Base-by-base conservation (phyloP, 2,888 invertebrate genomes). In the Fragum sueziense region DNA sequence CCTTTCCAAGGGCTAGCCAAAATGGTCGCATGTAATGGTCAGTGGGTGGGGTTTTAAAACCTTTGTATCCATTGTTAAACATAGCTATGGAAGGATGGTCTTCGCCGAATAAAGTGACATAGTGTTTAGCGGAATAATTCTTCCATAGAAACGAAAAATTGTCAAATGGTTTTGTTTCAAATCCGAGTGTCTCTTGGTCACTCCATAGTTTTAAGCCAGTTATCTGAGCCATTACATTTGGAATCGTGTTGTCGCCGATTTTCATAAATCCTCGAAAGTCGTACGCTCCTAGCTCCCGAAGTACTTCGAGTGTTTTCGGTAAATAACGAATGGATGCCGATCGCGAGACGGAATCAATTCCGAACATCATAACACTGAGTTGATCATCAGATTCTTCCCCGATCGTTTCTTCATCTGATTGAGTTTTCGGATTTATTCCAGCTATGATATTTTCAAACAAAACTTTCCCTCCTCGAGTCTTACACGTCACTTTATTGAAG, bases 11-110 rank as follows among this genome's bases (percentile, higher is more conserved):
- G 0, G 70, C 71, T 52, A 82, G 27, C 76, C 78, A 82, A 51
- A 76, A 82, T 4, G 78, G 75, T 22, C 82, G 47, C 73, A 79
- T 79, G 61, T 79, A 82, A 37, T 82, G 82, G 37, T 75, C 67
- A 1, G 79, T 79, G 0, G 82, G 79, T 14, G 61, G 73, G 17
- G 47, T 47, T 9, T 27, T 47, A 57, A 78, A 79, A 3, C 82
- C 82, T 22, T 65, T 61, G 27, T 57, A 59, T 20, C 71, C 59
- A 17, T 78, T 71, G 41, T 75, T 72, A 34, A 79, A 79, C 22
- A 47, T 51, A 11, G 70, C 41, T 59, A 70, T 33, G 9, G 57
- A 27, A 2, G 79, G 73, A 54, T 68, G 54, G 52, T 82, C 82
- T 52, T 82, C 82, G 31, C 73, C 72, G 22, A 73, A 79, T 37